Percentiles rank a stretch among this genome's conserved stretches.
These are phyloP conservation scores for Oreocharis arfaki DNA, from an alignment of 2,113 vertebrate genomes.

Conservation along the genomic window DNA sequence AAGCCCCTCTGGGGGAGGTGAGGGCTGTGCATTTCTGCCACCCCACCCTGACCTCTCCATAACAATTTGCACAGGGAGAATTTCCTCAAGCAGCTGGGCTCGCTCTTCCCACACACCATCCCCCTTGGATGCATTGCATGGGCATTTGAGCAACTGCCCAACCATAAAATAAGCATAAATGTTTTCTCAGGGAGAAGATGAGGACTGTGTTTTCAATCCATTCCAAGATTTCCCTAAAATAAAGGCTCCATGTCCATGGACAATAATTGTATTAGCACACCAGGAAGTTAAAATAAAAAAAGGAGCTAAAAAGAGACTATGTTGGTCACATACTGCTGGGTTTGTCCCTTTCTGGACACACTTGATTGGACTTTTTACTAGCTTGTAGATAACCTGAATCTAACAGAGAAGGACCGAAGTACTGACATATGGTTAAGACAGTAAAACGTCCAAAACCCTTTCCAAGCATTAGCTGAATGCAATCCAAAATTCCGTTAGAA, in stretches of 20 bases:
- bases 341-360: neutral
- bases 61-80: neutral
- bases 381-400: conserved; percentile 1
- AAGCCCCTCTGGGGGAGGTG: neutral
- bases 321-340: neutral
- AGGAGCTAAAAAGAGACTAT: neutral
- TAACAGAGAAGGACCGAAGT: neutral
- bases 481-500: conserved; percentile 54
- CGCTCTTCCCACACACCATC: neutral
- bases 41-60: neutral
- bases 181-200: conserved; percentile 3
- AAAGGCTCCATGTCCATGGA: neutral
- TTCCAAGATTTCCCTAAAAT: neutral
- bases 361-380: neutral
- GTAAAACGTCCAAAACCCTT: conserved; percentile 28
- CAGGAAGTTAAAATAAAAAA: neutral
- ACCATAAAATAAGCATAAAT: conserved; percentile 40
- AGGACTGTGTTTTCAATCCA: neutral
- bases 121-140: neutral
- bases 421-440: conserved; percentile 51
- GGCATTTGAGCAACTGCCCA: conserved; percentile 43
- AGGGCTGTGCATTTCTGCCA: neutral
- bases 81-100: neutral
- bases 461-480: conserved; percentile 42
- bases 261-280: neutral